A percentile compares a stretch with the other conserved stretches of the same genome.
Conservation (phyloP, 2,888 invertebrate species). For the Gortyna flavago region DNA sequence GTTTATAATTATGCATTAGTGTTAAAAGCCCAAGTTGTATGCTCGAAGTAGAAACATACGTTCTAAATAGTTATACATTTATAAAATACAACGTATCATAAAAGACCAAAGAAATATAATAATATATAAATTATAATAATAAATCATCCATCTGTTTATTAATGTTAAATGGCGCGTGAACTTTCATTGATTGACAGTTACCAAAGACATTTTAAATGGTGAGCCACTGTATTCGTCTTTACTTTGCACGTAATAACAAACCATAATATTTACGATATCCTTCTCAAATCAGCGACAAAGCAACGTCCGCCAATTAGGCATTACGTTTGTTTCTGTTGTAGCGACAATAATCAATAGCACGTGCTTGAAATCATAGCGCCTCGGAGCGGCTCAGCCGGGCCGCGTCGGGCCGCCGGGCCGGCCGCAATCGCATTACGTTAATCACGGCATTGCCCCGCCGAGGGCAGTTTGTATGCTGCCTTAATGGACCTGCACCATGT, state of each 20-base stretch:
- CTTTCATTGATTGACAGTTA: not conserved
- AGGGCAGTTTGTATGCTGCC: constrained; percentile 77
- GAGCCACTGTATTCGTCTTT: not conserved
- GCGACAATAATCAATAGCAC: constrained; percentile 70
- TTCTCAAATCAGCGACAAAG: constrained; percentile 42
- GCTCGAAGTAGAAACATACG: not conserved
- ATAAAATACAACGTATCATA: not conserved
- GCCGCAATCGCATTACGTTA: constrained; percentile 82
- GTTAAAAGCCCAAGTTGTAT: not conserved
- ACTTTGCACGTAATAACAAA: not conserved
- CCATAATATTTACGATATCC: constrained; percentile 7
- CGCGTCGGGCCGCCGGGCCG: constrained; percentile 31
- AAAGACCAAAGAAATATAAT: not conserved
- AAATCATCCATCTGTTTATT: not conserved
- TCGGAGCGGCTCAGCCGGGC: constrained; percentile 62
- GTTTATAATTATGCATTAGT: no score
- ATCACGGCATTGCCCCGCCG: constrained; percentile 81
- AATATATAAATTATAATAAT: not conserved
- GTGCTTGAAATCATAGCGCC: constrained; percentile 72
- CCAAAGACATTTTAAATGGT: not conserved
- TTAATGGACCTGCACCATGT: constrained; percentile 72
- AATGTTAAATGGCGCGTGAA: not conserved
- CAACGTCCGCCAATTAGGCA: constrained; percentile 54
- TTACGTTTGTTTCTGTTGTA: constrained; percentile 64
- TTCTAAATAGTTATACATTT: not conserved